Evolutionary conservation across 2,888 invertebrate genomes (phyloP).

Genomic region (Cephus pulcher): DNA sequence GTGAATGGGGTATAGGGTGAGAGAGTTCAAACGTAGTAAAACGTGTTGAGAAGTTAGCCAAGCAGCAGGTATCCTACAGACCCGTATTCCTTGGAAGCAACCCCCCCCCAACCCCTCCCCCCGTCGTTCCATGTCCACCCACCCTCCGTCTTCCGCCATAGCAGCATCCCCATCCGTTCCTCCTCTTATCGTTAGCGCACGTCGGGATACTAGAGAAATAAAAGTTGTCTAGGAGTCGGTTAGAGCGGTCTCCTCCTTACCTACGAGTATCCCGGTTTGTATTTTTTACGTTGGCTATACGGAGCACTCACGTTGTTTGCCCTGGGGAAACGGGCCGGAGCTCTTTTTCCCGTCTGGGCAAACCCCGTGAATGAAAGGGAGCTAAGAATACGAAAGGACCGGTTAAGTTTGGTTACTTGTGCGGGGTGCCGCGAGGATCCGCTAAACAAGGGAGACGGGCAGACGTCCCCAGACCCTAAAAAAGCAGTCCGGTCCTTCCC

Average conservation of each 20-base stretch:
- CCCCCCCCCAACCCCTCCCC: not conserved
- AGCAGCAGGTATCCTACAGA: conserved; percentile 32
- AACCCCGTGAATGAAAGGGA: conserved; percentile 15
- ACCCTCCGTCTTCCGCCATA: conserved; percentile 9
- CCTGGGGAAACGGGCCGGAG: conserved; percentile 18
- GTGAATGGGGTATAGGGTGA: conserved; percentile 1
- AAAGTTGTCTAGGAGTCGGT: conserved; percentile 43
- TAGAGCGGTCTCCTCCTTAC: conserved; percentile 10
- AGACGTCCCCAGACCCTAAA: too few relatives aligned
- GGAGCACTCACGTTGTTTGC: conserved; percentile 41
- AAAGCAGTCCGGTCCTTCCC: too few relatives aligned
- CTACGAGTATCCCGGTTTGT: conserved; percentile 40
- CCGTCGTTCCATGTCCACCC: conserved; percentile 1
- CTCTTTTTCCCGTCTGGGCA: conserved; percentile 31
- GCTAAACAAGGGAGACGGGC: too few relatives aligned
- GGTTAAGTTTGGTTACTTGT: too few relatives aligned
- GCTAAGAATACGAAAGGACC: not conserved
- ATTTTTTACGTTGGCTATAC: conserved; percentile 50
- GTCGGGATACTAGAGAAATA: conserved; percentile 46
- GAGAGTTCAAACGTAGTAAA: conserved; percentile 28
- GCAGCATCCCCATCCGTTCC: conserved; percentile 18
- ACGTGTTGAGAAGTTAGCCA: conserved; percentile 37
- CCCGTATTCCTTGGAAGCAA: conserved; percentile 13
- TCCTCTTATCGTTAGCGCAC: conserved; percentile 48
- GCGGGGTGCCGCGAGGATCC: too few relatives aligned